phyloP scores from a whole-genome alignment of 2,113 vertebrate genomes.

The Phainopepla nitens region DNA sequence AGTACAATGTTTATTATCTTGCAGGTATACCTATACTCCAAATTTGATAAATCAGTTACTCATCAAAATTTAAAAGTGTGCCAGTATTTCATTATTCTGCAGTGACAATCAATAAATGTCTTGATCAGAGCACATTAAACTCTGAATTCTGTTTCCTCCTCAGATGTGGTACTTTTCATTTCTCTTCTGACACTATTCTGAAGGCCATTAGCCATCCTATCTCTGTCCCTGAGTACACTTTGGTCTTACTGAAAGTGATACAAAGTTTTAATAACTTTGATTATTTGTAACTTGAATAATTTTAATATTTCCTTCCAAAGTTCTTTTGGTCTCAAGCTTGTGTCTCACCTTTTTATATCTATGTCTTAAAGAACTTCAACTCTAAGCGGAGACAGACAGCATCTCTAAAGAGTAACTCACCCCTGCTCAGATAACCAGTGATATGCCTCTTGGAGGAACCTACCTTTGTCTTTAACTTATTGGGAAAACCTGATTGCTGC shows the following conservation, averaged over 20 bases:
- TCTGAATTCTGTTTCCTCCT: background rate
- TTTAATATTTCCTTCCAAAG: background rate
- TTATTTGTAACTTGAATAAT: background rate
- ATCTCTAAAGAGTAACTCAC: background rate
- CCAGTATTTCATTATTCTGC: background rate
- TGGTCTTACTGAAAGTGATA: background rate
- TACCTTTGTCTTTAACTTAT: background rate
- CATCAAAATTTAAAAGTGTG: background rate
- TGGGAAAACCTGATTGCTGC: background rate
- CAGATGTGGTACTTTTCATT: background rate
- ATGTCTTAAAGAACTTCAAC: background rate
- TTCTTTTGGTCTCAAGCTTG: background rate
- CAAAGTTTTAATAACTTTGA: background rate
- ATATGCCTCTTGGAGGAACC: background rate
- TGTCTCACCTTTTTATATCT: background rate
- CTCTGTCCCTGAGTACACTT: background rate
- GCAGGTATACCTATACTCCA: background rate
- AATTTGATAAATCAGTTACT: background rate
- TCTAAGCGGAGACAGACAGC: rapidly evolving
- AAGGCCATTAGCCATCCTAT: background rate
- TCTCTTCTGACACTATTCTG: background rate
- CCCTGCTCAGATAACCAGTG: background rate
- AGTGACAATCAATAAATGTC: background rate
- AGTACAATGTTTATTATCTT: background rate
- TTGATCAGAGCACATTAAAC: background rate